Conservation (phyloP, 2,113 vertebrate species). For the Macrotis lagotis region DNA sequence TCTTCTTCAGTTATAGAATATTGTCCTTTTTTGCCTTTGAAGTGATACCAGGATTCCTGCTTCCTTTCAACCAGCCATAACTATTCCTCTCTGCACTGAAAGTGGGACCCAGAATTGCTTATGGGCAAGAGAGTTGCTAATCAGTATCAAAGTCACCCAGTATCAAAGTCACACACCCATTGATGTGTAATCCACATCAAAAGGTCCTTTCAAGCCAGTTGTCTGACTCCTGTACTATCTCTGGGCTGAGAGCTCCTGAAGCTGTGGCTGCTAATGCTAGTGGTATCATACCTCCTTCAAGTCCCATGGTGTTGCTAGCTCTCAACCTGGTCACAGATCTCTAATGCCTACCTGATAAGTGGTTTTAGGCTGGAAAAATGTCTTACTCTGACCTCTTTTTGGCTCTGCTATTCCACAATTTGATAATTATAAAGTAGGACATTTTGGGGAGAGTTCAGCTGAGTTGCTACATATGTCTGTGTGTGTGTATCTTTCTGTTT, state of each 20-base stretch:
- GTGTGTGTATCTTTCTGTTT: too few relatives aligned
- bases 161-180: too few relatives aligned
- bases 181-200: too few relatives aligned
- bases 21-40: background rate
- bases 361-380: background rate
- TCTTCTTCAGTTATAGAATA: background rate
- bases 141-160: too few relatives aligned
- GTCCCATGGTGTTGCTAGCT: background rate
- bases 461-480: too few relatives aligned
- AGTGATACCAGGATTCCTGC: background rate
- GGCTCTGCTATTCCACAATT: too few relatives aligned
- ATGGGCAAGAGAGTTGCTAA: background rate
- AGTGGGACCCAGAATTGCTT: background rate
- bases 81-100: background rate
- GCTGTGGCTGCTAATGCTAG: background rate
- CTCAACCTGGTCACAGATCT: background rate
- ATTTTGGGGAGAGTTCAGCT: too few relatives aligned
- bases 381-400: background rate
- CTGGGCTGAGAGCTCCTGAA: background rate
- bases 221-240: background rate
- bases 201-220: background rate
- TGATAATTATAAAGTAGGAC: too few relatives aligned
- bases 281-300: background rate
- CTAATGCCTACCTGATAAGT: background rate
- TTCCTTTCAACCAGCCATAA: background rate